Evolutionary conservation across 2,797 vertebrate genomes (phyloP).

Genomic region (Gallinago solitaria): DNA sequence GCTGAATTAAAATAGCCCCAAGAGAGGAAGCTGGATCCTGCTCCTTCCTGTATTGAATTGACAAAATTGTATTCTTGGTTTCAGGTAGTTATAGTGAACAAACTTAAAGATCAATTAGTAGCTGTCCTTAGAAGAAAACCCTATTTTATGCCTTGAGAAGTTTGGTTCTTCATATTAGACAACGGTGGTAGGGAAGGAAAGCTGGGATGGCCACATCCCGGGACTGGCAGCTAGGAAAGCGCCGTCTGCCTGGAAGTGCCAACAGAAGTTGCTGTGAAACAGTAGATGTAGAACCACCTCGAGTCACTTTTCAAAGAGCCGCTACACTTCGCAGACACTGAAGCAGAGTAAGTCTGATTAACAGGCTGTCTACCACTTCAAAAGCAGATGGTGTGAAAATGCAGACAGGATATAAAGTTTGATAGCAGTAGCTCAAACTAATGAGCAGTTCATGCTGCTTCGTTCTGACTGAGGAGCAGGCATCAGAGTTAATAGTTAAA

Average conservation of each 20-base stretch:
- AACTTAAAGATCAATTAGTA: neutral
- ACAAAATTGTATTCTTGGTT: neutral
- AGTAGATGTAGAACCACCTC: neutral
- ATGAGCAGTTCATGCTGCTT: neutral
- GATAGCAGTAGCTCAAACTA: slow-evolving; percentile 35
- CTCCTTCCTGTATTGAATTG: neutral
- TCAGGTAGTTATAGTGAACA: neutral
- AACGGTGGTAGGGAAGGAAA: neutral
- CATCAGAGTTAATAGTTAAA: slow-evolving; percentile 35
- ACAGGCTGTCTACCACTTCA: slow-evolving; percentile 29
- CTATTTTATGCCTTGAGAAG: neutral
- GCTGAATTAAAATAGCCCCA: neutral
- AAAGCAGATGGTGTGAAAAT: slow-evolving; percentile 34
- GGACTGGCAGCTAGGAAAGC: neutral
- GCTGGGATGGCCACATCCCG: neutral
- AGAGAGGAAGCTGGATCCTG: neutral
- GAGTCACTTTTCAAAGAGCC: slow-evolving; percentile 31
- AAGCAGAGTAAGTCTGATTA: slow-evolving; percentile 5
- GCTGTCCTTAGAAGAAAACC: neutral
- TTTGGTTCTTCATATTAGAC: neutral
- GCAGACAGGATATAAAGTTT: slow-evolving; percentile 32
- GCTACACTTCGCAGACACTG: neutral
- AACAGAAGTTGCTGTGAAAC: neutral
- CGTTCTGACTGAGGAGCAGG: neutral
- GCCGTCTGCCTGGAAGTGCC: neutral